Evolutionary conservation across 2,113 vertebrate species (phyloP), one percentile per base, ranked within the genome.

Genomic region (Pelodiscus sinensis): DNA sequence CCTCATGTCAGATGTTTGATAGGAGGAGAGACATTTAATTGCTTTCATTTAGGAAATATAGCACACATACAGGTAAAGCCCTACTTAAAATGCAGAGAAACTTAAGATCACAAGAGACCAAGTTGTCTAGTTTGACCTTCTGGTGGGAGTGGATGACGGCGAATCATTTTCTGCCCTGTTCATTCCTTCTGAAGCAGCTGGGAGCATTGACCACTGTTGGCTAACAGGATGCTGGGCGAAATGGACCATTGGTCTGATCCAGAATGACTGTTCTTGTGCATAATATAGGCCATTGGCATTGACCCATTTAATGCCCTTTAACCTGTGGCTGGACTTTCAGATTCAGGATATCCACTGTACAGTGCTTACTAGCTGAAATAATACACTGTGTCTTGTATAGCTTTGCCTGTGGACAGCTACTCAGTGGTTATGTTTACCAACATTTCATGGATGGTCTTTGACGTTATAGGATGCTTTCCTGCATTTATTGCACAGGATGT

Each of bases 401-500:
- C 0, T 86, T 86, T 91, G 77, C 60, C 21, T 7, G 50, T 88
- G 81, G 81, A 82, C 86, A 92, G 55, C 60, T 77, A 71, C 83
- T 91, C 1, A 0, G 15, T 68, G 62, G 31, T 31, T 68, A 18
- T 65, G 62, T 82, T 81, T 90, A 1, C 62, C 58, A 35, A 83
- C 62, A 38, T 88, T 87, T 77, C 10, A 0, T 24, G 65, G 65
- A 44, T 83, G 84, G 87, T 83, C 51, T 92, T 93, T 95, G n/a
- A 82, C 57, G 92, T 92, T 82, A 93, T n/a, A 85, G 82, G 89
- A 16, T n/a, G 12, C 86, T 86, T 62, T 92, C 27, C 58, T 86
- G 18, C 35, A n/a, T 35, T n/a, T 94, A 87, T 83, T 16, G 25
- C 55, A 58, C 62, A 62, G 62, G 71, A 73, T 94, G 93, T 80